These are phyloP conservation scores for Mythimna albipuncta DNA, from an alignment of 2,888 invertebrate species.

Conservation along the genomic window DNA sequence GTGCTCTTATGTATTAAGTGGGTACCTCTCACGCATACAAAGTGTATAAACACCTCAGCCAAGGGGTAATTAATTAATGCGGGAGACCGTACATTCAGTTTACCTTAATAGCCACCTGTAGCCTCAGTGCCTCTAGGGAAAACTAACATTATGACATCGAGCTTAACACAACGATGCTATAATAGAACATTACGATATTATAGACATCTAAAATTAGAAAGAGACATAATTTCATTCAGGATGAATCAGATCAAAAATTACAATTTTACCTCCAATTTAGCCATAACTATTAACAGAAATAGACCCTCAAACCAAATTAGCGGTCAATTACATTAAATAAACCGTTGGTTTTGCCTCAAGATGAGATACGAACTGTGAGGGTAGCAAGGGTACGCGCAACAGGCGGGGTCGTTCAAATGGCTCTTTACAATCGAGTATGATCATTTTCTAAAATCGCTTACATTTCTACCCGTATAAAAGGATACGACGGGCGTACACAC, in stretches of 20 bases:
- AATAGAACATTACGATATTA: neutral
- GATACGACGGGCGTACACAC: conserved; percentile 2
- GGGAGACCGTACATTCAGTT: conserved; percentile 27
- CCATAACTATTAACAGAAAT: conserved; percentile 22
- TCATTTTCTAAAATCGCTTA: conserved; percentile 33
- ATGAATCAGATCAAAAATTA: neutral
- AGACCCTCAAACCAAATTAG: conserved; percentile 31
- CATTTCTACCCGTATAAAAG: conserved; percentile 35
- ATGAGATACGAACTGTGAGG: conserved; percentile 82
- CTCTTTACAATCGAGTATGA: conserved; percentile 43
- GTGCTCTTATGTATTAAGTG: conserved; percentile 18
- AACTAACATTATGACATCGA: conserved; percentile 20
- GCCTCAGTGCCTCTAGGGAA: conserved; percentile 23
- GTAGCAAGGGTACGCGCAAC: conserved; percentile 72
- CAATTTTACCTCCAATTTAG: conserved; percentile 3
- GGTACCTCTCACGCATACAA: conserved; percentile 15
- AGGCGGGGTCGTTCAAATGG: conserved; percentile 77
- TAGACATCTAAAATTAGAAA: neutral
- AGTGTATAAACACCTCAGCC: conserved; percentile 21
- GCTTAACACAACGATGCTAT: neutral
- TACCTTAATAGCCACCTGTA: conserved; percentile 42
- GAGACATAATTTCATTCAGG: neutral
- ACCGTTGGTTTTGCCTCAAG: conserved; percentile 58
- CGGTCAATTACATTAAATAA: conserved; percentile 47
- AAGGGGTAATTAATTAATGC: conserved; percentile 46